Conservation (phyloP, 1,140 invertebrate genomes). For the Thalassaphorura encarpata region DNA sequence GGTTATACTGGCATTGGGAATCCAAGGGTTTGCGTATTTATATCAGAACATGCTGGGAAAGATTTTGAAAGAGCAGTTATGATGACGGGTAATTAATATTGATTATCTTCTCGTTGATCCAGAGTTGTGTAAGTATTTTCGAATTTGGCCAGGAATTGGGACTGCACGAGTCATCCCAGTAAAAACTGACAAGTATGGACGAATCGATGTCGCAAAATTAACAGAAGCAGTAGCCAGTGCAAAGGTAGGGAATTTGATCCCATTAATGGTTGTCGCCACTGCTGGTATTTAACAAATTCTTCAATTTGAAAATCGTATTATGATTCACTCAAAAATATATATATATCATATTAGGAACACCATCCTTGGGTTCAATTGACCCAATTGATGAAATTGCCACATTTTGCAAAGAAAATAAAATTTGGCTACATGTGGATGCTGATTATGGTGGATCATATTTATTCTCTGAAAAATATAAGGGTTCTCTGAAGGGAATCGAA, state of each 20-base stretch:
- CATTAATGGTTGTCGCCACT: conserved; percentile 15
- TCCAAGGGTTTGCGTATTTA: conserved; percentile 3
- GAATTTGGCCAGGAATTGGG: conserved; percentile 11
- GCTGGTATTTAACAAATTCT: too few relatives aligned
- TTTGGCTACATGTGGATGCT: conserved; percentile 25
- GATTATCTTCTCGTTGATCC: neutral
- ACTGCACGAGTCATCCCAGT: neutral
- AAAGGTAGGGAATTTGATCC: neutral
- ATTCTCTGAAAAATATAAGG: conserved; percentile 1
- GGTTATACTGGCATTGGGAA: neutral
- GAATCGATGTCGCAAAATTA: conserved; percentile 10
- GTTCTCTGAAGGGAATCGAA: conserved; percentile 13
- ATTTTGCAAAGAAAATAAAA: conserved; percentile 7
- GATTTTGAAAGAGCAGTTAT: conserved; percentile 14
- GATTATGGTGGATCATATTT: conserved; percentile 16
- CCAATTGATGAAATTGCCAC: conserved; percentile 14
- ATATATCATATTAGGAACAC: too few relatives aligned
- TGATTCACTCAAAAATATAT: too few relatives aligned
- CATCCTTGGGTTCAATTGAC: conserved; percentile 14
- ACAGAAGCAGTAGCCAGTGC: neutral
- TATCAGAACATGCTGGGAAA: conserved; percentile 1
- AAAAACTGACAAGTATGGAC: neutral
- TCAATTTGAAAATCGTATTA: too few relatives aligned
- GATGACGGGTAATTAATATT: neutral
- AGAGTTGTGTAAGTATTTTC: neutral